phyloP scores from a whole-genome alignment of 2,888 invertebrate genomes.

The Octonoba sinensis region DNA sequence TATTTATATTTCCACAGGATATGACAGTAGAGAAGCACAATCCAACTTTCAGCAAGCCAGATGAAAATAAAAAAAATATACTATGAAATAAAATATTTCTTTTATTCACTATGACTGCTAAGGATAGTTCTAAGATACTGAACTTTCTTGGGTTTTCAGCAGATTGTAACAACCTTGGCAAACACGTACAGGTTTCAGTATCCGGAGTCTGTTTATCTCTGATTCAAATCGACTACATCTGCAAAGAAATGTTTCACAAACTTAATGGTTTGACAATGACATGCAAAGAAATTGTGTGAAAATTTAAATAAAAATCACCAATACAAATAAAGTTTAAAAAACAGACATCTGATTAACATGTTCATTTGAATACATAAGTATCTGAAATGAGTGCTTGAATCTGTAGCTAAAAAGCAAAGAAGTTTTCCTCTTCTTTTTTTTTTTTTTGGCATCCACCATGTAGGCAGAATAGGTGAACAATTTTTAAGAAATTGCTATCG shows the following conservation, averaged over 20 bases:
- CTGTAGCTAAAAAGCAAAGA: too few relatives aligned
- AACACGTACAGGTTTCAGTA: conserved; percentile 93
- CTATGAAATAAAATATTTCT: conserved; percentile 56
- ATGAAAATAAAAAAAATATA: conserved; percentile 62
- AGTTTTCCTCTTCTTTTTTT: too few relatives aligned
- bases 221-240: conserved; percentile 96
- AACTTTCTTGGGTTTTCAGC: conserved; percentile 66
- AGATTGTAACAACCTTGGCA: conserved; percentile 88
- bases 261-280: neutral
- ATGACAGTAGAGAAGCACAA: conserved; percentile 45
- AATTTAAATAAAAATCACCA: too few relatives aligned
- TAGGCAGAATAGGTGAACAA: too few relatives aligned
- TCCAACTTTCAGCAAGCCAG: conserved; percentile 18
- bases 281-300: neutral
- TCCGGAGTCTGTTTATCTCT: conserved; percentile 92
- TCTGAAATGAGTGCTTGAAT: too few relatives aligned
- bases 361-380: too few relatives aligned
- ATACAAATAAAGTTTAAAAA: too few relatives aligned
- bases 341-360: too few relatives aligned
- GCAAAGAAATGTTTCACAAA: conserved; percentile 64
- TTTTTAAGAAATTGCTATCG: too few relatives aligned
- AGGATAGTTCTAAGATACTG: conserved; percentile 40
- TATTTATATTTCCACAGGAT: conserved; percentile 47
- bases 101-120: conserved; percentile 19
- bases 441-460: too few relatives aligned